Evolutionary conservation across 2,888 invertebrate genomes (phyloP), one percentile per base, ranked within the genome.

Genomic region (Pristionchus arcanus): DNA sequence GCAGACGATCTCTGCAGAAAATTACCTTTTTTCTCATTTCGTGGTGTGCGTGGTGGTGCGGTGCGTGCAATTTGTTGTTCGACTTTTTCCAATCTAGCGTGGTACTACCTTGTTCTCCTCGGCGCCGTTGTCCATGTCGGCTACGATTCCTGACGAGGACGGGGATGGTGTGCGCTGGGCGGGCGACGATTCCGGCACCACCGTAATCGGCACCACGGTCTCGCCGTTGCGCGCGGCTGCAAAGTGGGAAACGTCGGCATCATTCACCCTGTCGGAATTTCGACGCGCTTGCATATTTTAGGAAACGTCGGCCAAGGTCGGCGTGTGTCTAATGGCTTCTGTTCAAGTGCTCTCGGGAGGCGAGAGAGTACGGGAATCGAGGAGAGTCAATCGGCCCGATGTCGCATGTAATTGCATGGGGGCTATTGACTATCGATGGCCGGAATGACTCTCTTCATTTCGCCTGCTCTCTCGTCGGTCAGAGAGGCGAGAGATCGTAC

Each of bases 61-160:
- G 0, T 34, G 15, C n/a, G 81, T 81, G 81, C 81, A 42, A 16
- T 34, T 15, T 5, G 34, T 9, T 83, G 42, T 83, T 49, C n/a
- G 83, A 16, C 53, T 21, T 83, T 83, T 83, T 49, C 53, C 37
- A 34, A 7, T 7, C n/a, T 11, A 9, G 4, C 42, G 13, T 49
- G 42, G 42, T 49, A 13, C 42, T 49, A 87, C 87, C 87, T 87
- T 87, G 53, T 87, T 87, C 87, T 71, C 87, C 31, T 87, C 87
- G 16, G 63, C 15, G 63, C 37, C 89, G 16, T 85, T 59, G 25
- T 63, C 81, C 83, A 89, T 89, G 55, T 89, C 89, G 15, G 84
- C 85, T 9, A 68, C 59, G 59, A 89, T 68, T 21, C 85, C 89
- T 31, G 81, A 53, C 49, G 81, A 81, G 9, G 89, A 89, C 21